Conservation (phyloP, 2,888 invertebrate species). For the Carpatolechia fugitivella region DNA sequence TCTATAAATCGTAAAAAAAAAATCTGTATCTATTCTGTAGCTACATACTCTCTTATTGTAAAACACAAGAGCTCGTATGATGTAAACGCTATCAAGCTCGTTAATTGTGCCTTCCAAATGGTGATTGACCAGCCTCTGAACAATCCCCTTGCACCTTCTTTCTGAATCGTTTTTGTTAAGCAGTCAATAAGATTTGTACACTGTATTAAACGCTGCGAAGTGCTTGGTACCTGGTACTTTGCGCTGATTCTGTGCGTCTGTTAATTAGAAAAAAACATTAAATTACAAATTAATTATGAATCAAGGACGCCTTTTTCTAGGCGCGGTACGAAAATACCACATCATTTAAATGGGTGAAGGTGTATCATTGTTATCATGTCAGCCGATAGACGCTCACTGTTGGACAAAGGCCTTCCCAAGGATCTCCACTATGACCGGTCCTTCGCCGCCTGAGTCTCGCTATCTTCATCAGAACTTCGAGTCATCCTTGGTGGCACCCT, state of each 20-base stretch:
- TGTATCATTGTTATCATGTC: too few species aligned
- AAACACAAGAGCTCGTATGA: slow-evolving; percentile 58
- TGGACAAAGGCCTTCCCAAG: too few species aligned
- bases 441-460: too few species aligned
- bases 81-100: slow-evolving; percentile 55
- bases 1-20: too few species aligned
- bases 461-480: too few species aligned
- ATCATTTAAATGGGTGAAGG: too few species aligned
- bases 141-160: slow-evolving; percentile 50
- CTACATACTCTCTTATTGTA: slow-evolving; percentile 34
- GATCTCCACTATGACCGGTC: too few species aligned
- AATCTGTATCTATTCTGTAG: background rate
- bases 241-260: slow-evolving; percentile 50
- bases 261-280: slow-evolving; percentile 8
- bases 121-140: slow-evolving; percentile 59
- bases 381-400: too few species aligned
- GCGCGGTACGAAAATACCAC: too few species aligned
- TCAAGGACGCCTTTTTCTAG: too few species aligned
- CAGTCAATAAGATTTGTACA: slow-evolving; percentile 47
- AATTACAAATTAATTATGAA: too few species aligned
- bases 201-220: slow-evolving; percentile 39
- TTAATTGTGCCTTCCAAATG: slow-evolving; percentile 55
- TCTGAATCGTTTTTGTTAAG: slow-evolving; percentile 34
- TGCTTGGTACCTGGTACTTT: slow-evolving; percentile 39
- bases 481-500: too few species aligned